These are phyloP conservation scores for Catagonus wagneri DNA, from an alignment of 2,113 vertebrate genomes.

Conservation along the genomic window DNA sequence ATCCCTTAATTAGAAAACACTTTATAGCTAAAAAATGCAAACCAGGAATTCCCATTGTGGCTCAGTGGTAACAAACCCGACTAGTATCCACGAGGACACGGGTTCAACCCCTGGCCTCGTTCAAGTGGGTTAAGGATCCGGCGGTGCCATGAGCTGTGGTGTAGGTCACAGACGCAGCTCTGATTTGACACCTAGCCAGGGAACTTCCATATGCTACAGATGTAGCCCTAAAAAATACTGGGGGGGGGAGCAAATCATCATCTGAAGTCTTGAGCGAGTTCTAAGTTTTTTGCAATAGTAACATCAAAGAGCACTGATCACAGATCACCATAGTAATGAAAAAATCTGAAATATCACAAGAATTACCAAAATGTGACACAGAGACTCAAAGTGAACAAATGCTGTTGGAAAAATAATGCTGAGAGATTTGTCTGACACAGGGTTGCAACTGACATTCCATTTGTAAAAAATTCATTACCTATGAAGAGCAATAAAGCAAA, in stretches of 20 bases:
- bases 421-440: background rate
- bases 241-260: too few species aligned
- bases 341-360: background rate
- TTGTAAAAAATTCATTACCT: background rate
- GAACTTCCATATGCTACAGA: too few species aligned
- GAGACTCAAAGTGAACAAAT: background rate
- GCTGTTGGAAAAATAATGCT: background rate
- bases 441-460: background rate
- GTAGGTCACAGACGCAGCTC: too few species aligned
- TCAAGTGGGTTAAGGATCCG: too few species aligned
- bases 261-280: background rate
- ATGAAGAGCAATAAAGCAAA: background rate
- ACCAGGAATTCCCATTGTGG: too few species aligned
- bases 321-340: background rate
- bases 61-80: too few species aligned
- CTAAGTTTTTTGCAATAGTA: background rate
- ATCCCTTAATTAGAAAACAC: background rate
- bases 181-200: too few species aligned
- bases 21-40: background rate
- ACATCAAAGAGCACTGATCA: background rate
- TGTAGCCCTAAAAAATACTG: too few species aligned
- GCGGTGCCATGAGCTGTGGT: too few species aligned
- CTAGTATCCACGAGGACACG: too few species aligned
- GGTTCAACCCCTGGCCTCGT: too few species aligned
- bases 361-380: background rate